Percentiles rank a stretch among this genome's conserved stretches.
Conservation (phyloP, 1,140 invertebrate genomes). For the Amyelois transitella region DNA sequence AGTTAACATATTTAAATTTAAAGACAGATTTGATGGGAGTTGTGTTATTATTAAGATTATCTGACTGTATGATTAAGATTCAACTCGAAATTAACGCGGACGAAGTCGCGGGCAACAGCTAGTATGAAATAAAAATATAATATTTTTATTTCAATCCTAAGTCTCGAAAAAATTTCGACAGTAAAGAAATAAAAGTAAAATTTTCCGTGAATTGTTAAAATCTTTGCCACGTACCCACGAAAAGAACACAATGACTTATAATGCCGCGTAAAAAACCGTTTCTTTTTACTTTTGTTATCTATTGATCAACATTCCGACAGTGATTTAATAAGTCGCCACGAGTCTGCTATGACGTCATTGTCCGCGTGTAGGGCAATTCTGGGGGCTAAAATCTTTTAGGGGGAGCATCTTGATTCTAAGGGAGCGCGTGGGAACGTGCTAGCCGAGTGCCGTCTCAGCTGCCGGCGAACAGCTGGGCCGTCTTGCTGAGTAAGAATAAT, state of each 20-base stretch:
- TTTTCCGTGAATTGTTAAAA: too few species aligned
- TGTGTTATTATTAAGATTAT: too few species aligned
- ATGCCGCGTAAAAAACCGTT: background rate
- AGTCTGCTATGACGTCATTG: slow-evolving; percentile 29
- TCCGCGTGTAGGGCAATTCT: slow-evolving; percentile 9
- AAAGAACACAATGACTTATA: background rate
- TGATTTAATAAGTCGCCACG: slow-evolving; percentile 44
- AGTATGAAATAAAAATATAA: too few species aligned
- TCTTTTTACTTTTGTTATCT: background rate
- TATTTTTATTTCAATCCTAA: too few species aligned
- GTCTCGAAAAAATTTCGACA: too few species aligned
- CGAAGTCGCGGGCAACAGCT: too few species aligned
- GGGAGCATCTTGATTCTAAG: slow-evolving; percentile 32
- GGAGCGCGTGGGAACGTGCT: slow-evolving; percentile 62
- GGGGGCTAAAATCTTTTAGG: slow-evolving; percentile 1
- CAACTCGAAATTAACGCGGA: too few species aligned
- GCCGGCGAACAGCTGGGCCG: slow-evolving; percentile 47
- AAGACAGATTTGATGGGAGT: too few species aligned
- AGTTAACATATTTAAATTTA: too few species aligned
- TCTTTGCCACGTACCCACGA: background rate
- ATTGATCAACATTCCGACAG: background rate
- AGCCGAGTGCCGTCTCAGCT: slow-evolving; percentile 53
- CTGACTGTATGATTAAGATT: too few species aligned
- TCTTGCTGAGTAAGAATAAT: slow-evolving; percentile 8
- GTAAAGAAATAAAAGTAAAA: too few species aligned